These are phyloP conservation scores for Battus philenor DNA, from an alignment of 1,140 invertebrate genomes.

Conservation along the genomic window DNA sequence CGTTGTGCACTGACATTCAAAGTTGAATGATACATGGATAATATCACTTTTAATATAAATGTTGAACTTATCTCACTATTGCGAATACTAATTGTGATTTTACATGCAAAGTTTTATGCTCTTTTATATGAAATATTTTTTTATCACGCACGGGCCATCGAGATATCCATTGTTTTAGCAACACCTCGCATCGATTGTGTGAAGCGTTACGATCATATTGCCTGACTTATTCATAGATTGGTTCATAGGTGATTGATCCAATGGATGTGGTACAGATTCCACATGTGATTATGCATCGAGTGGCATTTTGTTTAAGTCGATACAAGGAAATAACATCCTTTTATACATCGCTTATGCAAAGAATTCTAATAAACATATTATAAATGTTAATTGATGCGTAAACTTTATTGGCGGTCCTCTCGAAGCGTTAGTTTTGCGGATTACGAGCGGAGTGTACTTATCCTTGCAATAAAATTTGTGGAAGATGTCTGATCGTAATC, in stretches of 20 bases:
- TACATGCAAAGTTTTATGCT: too few relatives aligned
- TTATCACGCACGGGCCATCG: too few relatives aligned
- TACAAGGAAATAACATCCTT: constrained; percentile 26
- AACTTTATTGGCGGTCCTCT: background rate
- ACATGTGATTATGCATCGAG: constrained; percentile 12
- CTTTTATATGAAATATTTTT: too few relatives aligned
- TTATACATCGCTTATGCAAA: constrained; percentile 13
- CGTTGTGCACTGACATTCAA: constrained; percentile 8
- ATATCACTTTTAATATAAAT: too few relatives aligned
- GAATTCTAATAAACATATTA: constrained; percentile 21
- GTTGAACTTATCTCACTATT: too few relatives aligned
- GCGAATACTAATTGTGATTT: too few relatives aligned
- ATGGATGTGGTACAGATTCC: constrained; percentile 11
- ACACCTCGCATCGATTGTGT: constrained; percentile 30
- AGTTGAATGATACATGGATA: constrained; percentile 6
- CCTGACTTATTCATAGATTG: constrained; percentile 44
- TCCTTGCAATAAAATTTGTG: constrained; percentile 13
- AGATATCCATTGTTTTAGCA: too few relatives aligned
- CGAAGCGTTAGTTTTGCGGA: constrained; percentile 1
- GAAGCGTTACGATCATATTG: constrained; percentile 29
- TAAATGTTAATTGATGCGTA: constrained; percentile 12
- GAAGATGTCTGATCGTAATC: constrained; percentile 12
- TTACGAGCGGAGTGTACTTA: background rate
- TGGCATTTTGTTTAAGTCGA: constrained; percentile 20
- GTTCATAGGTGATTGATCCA: constrained; percentile 50